A percentile compares a stretch with the other conserved stretches of the same genome.
Evolutionary conservation across 2,888 invertebrate genomes (phyloP).

Genomic region (Anagyrus pseudococci): DNA sequence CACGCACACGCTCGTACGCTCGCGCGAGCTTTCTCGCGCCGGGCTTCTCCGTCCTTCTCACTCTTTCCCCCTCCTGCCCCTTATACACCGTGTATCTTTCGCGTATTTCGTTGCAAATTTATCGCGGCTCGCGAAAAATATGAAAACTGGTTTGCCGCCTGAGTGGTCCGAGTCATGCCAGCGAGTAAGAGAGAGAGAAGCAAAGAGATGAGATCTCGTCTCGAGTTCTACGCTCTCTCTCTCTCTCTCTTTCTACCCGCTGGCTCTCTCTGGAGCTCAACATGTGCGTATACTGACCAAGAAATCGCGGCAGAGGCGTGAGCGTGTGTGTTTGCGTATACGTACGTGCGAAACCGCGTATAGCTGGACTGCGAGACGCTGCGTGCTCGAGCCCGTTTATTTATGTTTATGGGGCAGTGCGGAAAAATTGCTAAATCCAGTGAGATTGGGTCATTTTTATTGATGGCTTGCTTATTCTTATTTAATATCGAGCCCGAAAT

Average conservation of each 20-base stretch:
- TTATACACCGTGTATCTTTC: conserved; percentile 35
- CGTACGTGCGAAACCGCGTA: not conserved
- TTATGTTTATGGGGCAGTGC: conserved; percentile 19
- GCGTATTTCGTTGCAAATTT: conserved; percentile 50
- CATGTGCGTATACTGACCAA: too few species aligned
- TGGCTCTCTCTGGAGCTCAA: not conserved
- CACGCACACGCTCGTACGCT: not conserved
- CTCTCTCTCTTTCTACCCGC: not conserved
- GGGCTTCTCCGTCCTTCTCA: too few species aligned
- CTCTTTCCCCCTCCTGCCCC: too few species aligned
- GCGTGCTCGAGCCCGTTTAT: conserved; percentile 13
- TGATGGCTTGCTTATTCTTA: conserved; percentile 6
- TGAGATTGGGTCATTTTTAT: conserved; percentile 3
- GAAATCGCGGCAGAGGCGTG: not conserved
- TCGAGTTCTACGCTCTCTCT: not conserved
- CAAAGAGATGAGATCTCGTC: conserved; percentile 45
- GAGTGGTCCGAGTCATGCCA: conserved; percentile 30
- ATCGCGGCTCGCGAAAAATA: conserved; percentile 49
- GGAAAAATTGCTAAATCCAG: conserved; percentile 9
- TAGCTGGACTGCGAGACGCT: not conserved
- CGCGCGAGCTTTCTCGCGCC: conserved; percentile 27
- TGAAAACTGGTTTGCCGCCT: conserved; percentile 53
- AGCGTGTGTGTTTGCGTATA: not conserved
- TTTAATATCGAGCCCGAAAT: too few species aligned
- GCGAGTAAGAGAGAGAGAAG: too few species aligned